Percentiles rank a stretch among this genome's conserved stretches.
Evolutionary conservation across 2,797 vertebrate genomes (phyloP).

Genomic region (Sebastes cheni): DNA sequence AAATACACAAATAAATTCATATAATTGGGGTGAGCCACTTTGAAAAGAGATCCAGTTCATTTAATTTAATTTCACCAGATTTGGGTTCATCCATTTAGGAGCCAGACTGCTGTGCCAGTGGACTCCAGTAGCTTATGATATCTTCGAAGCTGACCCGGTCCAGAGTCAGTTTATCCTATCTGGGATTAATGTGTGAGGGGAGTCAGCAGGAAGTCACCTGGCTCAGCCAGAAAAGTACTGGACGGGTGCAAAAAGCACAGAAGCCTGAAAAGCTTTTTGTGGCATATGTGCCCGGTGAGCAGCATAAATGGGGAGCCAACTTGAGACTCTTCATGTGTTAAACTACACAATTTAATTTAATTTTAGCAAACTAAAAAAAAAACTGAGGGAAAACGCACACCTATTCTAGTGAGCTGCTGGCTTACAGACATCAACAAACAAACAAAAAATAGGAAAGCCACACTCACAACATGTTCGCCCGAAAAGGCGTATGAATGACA

Average conservation of each 20-base stretch:
- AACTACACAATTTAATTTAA: not conserved
- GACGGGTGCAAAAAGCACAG: not conserved
- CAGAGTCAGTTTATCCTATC: not conserved
- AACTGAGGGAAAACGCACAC: not conserved
- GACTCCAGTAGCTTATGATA: not conserved
- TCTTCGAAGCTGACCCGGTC: not conserved
- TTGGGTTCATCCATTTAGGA: not conserved
- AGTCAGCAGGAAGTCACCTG: not conserved
- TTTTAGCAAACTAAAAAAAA: not conserved
- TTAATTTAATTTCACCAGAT: not conserved
- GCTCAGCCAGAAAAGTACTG: not conserved
- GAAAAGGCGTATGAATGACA: too few relatives aligned
- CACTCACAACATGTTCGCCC: not conserved
- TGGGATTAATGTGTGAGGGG: not conserved
- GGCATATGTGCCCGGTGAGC: not conserved
- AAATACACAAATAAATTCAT: too few relatives aligned
- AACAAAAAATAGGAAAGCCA: not conserved
- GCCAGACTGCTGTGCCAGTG: not conserved
- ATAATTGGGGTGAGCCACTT: not conserved
- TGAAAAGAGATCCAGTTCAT: not conserved
- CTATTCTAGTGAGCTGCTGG: not conserved
- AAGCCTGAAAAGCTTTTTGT: not conserved
- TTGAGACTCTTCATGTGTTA: not conserved
- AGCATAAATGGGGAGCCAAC: not conserved
- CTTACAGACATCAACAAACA: too few relatives aligned